These are phyloP conservation scores for Lepidotrigona ventralis DNA, from an alignment of 1,140 invertebrate genomes.

Conservation along the genomic window DNA sequence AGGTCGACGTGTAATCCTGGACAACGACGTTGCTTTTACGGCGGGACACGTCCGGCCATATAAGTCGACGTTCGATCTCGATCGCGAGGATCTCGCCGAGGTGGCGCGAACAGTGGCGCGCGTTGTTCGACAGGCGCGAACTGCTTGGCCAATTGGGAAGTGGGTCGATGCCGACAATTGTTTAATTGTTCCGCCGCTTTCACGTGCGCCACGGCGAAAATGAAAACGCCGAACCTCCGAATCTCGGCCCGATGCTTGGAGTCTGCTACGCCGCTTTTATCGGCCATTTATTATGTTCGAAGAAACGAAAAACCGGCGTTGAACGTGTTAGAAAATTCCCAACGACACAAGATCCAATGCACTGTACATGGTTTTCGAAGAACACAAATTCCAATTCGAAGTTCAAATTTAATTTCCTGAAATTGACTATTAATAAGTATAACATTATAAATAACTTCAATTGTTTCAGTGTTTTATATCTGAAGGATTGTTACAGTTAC, in stretches of 20 bases:
- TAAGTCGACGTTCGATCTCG: conserved; percentile 40
- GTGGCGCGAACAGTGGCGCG: conserved; percentile 41
- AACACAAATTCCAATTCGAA: too few relatives aligned
- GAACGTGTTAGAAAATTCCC: too few relatives aligned
- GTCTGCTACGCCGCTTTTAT: neutral
- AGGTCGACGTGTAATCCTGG: conserved; percentile 1
- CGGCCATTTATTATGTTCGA: neutral
- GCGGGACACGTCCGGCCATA: conserved; percentile 23
- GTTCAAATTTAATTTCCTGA: too few relatives aligned
- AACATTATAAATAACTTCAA: too few relatives aligned
- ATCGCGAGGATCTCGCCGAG: conserved; percentile 30
- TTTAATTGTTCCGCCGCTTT: conserved; percentile 70
- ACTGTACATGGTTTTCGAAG: too few relatives aligned
- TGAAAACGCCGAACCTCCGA: conserved; percentile 13
- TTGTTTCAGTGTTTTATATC: too few relatives aligned
- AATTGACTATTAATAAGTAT: too few relatives aligned
- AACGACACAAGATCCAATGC: neutral
- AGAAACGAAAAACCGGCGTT: too few relatives aligned
- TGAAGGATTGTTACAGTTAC: too few relatives aligned
- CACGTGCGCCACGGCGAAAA: conserved; percentile 38
- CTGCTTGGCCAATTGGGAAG: conserved; percentile 51
- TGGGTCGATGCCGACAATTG: conserved; percentile 69
- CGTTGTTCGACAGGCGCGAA: conserved; percentile 48
- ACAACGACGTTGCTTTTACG: conserved; percentile 15
- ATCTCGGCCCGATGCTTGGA: neutral